Evolutionary conservation across 2,888 invertebrate species (phyloP).

Genomic region (Marasmarcha lunaedactyla): DNA sequence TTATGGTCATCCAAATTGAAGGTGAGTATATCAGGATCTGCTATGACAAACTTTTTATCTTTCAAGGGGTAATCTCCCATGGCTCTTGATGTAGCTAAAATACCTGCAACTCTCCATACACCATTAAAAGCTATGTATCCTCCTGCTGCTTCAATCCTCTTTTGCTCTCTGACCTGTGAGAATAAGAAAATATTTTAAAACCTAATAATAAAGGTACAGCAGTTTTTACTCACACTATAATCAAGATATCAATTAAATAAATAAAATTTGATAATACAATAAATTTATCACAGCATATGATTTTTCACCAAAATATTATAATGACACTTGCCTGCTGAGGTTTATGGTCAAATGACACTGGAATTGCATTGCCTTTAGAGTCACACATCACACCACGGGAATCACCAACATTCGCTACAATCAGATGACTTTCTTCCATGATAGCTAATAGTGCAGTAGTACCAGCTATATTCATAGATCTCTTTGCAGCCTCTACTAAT

Average conservation of each 20-base stretch:
- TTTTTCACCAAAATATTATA: too few species aligned
- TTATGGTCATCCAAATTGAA: constrained; percentile 89
- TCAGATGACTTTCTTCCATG: constrained; percentile 82
- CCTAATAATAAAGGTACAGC: too few species aligned
- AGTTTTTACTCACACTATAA: too few species aligned
- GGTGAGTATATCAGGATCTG: constrained; percentile 94
- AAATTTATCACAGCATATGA: too few species aligned
- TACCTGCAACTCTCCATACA: constrained; percentile 96
- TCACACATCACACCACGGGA: constrained; percentile 97
- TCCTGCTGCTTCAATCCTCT: constrained; percentile 93
- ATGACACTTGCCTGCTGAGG: constrained; percentile 93
- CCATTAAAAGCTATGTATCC: constrained; percentile 96
- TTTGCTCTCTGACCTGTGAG: constrained; percentile 84
- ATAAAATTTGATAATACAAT: too few species aligned
- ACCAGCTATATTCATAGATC: constrained; percentile 82
- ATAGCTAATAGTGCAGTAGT: constrained; percentile 94
- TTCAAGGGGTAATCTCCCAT: constrained; percentile 96
- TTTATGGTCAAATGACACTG: constrained; percentile 95
- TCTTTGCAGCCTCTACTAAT: constrained; percentile 85
- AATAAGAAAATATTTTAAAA: too few species aligned
- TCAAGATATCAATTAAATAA: too few species aligned
- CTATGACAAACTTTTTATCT: constrained; percentile 92
- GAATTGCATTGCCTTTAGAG: constrained; percentile 88
- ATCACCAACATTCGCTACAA: constrained; percentile 97
- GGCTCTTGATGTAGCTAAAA: constrained; percentile 93